Conservation (phyloP, 2,888 invertebrate genomes). For the Drosophila phalerata region DNA sequence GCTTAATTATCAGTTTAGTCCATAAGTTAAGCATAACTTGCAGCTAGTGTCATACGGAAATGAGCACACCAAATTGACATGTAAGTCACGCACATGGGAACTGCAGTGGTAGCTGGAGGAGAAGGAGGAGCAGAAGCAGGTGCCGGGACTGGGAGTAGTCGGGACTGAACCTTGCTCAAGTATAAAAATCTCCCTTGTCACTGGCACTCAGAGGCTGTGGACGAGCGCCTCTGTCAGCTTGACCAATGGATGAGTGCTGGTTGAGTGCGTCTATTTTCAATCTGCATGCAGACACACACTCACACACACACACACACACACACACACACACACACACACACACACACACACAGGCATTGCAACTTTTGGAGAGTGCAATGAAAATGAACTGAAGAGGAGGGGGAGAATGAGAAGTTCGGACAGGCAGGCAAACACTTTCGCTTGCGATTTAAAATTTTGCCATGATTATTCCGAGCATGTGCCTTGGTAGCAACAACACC, state of each 20-base stretch:
- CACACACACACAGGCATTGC: slow-evolving; percentile 19
- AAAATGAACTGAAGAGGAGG: not conserved
- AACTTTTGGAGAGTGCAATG: slow-evolving; percentile 47
- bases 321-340: slow-evolving; percentile 29
- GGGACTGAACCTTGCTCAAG: slow-evolving; percentile 25
- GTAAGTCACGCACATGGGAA: slow-evolving; percentile 57
- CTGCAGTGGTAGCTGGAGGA: slow-evolving; percentile 17
- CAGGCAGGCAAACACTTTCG: slow-evolving; percentile 75
- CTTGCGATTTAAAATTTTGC: slow-evolving; percentile 80
- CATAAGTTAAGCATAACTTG: slow-evolving; percentile 13
- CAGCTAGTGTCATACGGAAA: slow-evolving; percentile 33
- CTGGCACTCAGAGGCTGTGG: slow-evolving; percentile 35
- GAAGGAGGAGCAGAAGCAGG: slow-evolving; percentile 4
- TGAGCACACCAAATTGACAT: slow-evolving; percentile 58
- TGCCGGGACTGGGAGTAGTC: slow-evolving; percentile 4
- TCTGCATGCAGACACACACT: slow-evolving; percentile 53
- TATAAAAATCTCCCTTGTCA: slow-evolving; percentile 52
- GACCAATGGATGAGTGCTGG: slow-evolving; percentile 64
- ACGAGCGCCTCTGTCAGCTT: slow-evolving; percentile 40
- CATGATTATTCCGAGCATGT: slow-evolving; percentile 82
- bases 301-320: slow-evolving; percentile 17
- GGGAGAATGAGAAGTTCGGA: slow-evolving; percentile 9
- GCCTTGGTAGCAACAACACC: slow-evolving; percentile 48
- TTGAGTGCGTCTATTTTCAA: slow-evolving; percentile 74
- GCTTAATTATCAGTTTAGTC: slow-evolving; percentile 4